Base-by-base conservation (phyloP, 2,888 invertebrate genomes). In the Anthophora plumipes region DNA sequence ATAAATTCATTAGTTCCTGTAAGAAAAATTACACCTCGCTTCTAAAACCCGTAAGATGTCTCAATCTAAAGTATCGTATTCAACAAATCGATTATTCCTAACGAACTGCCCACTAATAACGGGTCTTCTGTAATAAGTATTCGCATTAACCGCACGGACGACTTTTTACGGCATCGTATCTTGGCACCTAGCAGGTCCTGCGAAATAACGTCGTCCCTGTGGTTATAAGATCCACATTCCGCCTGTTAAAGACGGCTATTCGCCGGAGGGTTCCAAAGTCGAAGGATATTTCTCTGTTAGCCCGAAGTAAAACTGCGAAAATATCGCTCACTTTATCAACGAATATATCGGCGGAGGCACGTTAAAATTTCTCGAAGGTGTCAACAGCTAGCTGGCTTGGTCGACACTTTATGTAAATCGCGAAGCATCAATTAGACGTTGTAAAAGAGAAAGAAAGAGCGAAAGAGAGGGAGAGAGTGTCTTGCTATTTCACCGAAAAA, bases 391-490 rank as follows among this genome's bases (percentile, higher is more conserved):
- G 50, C 59, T 11, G n/a, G 12, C 20, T 22, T 14, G 50, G 20
- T 22, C 8, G 37, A n/a, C 66, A 57, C 46, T 67, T 85, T 83
- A 86, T 86, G 85, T 77, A 82, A 83, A 86, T 85, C 72, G 60
- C 69, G 64, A 12, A 20, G 82, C 76, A 66, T 82, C 84, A 77
- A 86, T 75, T 78, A 80, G 67, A 63, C 57, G 55, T 41, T 52
- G 39, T 55, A 60, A 77, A 70, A 54, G 55, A 5, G 39, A 12
- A 20, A 3, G 22, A 14, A n/a, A 39, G 17, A 41, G 17, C 57
- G 60, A 14, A 61, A 59, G 60, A 12, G 64, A n/a, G n/a, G n/a
- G n/a, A n/a, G n/a, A n/a, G n/a, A n/a, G n/a, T n/a, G n/a, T n/a
- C n/a, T 52, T 73, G 41, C 25, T 20, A 61, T 71, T 74, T 76